phyloP scores from a whole-genome alignment of 2,888 invertebrate species.

The Sinohyriopsis cumingii region DNA sequence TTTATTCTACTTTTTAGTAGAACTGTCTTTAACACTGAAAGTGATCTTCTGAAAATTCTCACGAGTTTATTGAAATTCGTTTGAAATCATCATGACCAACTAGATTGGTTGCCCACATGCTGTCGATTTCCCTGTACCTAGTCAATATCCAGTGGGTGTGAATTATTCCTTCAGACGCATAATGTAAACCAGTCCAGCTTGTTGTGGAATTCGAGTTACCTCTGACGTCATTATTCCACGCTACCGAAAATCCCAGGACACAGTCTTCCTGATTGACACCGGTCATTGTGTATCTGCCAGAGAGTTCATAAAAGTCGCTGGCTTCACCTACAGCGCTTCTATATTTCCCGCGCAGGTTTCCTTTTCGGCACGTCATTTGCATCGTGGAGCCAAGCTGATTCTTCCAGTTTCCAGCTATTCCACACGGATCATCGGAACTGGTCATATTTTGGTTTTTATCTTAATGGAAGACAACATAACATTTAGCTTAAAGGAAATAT shows the following conservation, averaged over 20 bases:
- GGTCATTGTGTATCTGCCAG: constrained; percentile 13
- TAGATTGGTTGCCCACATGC: constrained; percentile 2
- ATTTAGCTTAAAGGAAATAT: too few species aligned
- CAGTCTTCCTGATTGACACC: constrained; percentile 2
- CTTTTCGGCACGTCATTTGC: constrained; percentile 4
- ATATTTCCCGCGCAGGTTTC: constrained; percentile 10
- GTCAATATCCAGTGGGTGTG: constrained; percentile 10
- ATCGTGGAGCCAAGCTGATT: constrained; percentile 13
- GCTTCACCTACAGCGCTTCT: constrained; percentile 11
- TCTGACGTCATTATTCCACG: constrained; percentile 10
- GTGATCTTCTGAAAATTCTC: too few species aligned
- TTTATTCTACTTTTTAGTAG: too few species aligned
- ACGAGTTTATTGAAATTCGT: neutral
- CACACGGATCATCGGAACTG: neutral
- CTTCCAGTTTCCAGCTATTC: constrained; percentile 12
- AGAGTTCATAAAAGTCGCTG: constrained; percentile 4
- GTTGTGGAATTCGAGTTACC: constrained; percentile 15
- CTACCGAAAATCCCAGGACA: constrained; percentile 8
- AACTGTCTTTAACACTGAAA: too few species aligned
- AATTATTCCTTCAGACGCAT: constrained; percentile 1
- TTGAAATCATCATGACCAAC: constrained; percentile 5
- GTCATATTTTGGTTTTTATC: too few species aligned
- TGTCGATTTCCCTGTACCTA: neutral
- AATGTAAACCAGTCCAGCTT: constrained; percentile 11
- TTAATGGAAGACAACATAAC: too few species aligned